Percentiles rank a stretch among this genome's conserved stretches.
phyloP scores from a whole-genome alignment of 2,113 vertebrate species.

The Mastomys natalensis region DNA sequence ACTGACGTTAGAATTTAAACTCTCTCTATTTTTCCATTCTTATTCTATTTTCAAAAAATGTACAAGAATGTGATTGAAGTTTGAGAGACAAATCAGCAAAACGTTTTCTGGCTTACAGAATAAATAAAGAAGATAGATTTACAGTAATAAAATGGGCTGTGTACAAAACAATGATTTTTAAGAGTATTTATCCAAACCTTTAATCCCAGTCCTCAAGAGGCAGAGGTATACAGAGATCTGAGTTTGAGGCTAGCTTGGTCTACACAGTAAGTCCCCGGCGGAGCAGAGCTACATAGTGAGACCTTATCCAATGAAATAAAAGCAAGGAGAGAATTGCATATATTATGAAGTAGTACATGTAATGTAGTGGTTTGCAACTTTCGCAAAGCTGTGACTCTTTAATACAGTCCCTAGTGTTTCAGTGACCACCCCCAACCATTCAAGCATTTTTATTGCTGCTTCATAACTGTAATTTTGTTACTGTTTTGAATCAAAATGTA shows the following conservation, averaged over 20 bases:
- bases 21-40: not conserved
- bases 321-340: not conserved
- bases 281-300: not conserved
- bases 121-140: not conserved
- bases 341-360: not conserved
- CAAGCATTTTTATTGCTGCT: not conserved
- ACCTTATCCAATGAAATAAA: not conserved
- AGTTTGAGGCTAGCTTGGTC: not conserved
- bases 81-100: not conserved
- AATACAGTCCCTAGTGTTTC: not conserved
- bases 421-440: not conserved
- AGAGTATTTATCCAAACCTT: not conserved
- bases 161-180: not conserved
- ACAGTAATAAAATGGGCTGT: not conserved
- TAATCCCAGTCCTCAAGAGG: not conserved
- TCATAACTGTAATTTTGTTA: not conserved
- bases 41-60: conserved; percentile 44
- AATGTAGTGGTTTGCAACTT: not conserved
- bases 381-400: not conserved
- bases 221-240: not conserved
- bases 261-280: not conserved
- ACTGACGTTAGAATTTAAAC: conserved; percentile 48
- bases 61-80: not conserved
- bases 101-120: not conserved
- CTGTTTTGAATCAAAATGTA: not conserved